phyloP scores from a whole-genome alignment of 2,888 invertebrate species.

The Drosophila mercatorum region DNA sequence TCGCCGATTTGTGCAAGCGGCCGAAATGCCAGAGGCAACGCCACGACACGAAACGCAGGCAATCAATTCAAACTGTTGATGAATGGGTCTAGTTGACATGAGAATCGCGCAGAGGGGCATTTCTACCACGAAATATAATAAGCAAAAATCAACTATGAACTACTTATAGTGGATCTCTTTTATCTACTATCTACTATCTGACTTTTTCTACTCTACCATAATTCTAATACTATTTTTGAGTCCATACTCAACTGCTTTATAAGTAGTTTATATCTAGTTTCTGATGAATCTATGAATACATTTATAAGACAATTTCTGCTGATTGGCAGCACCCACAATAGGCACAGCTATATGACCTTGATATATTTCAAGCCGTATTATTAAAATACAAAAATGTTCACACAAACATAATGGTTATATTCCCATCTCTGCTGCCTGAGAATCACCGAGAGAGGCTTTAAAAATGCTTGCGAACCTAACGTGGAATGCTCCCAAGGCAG shows the following conservation, averaged over 20 bases:
- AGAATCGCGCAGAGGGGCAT: conserved; percentile 6
- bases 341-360: background rate
- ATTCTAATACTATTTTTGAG: no score
- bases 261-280: no score
- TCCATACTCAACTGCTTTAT: no score
- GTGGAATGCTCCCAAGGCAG: conserved; percentile 23
- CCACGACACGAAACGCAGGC: conserved; percentile 39
- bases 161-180: background rate
- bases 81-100: conserved; percentile 26
- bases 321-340: background rate
- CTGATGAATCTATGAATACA: no score
- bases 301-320: background rate
- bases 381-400: background rate
- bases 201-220: no score
- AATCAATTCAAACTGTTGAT: conserved; percentile 69
- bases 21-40: conserved; percentile 34
- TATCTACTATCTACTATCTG: background rate
- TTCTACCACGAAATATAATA: no score
- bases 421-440: conserved; percentile 7
- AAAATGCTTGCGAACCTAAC: conserved; percentile 21
- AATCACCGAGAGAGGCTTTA: conserved; percentile 20
- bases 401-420: background rate
- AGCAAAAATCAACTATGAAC: background rate
- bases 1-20: conserved; percentile 61
- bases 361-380: background rate